Conservation (phyloP, 2,888 invertebrate genomes). For the Heliothis peltigera region DNA sequence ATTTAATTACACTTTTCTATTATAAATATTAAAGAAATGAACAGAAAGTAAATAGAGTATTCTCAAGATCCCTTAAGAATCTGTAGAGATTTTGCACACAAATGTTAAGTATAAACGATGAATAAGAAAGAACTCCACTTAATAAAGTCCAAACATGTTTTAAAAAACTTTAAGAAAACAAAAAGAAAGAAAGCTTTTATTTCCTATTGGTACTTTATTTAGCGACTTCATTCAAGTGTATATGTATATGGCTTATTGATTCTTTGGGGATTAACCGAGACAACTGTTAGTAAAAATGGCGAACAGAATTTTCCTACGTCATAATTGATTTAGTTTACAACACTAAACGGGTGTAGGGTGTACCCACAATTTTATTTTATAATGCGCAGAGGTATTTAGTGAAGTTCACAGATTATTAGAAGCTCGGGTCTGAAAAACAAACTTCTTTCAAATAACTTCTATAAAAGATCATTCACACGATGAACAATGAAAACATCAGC, state of each 20-base stretch:
- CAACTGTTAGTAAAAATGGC: slow-evolving; percentile 2
- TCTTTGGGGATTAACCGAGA: slow-evolving; percentile 24
- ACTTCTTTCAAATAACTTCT: too few relatives aligned
- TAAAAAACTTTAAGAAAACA: slow-evolving; percentile 37
- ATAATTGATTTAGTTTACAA: slow-evolving; percentile 2
- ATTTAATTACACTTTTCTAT: too few relatives aligned
- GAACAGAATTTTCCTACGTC: slow-evolving; percentile 2
- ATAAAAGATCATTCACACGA: too few relatives aligned
- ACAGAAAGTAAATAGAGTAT: neutral
- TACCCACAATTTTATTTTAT: too few relatives aligned
- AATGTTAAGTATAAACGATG: slow-evolving; percentile 25
- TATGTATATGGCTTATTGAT: slow-evolving; percentile 15
- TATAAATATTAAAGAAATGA: too few relatives aligned
- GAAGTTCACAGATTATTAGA: too few relatives aligned
- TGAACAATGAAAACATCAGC: too few relatives aligned
- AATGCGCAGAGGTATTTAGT: too few relatives aligned
- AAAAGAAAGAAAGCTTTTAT: slow-evolving; percentile 11
- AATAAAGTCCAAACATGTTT: slow-evolving; percentile 51
- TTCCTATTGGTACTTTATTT: slow-evolving; percentile 10
- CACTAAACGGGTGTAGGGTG: neutral
- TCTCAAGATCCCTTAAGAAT: neutral
- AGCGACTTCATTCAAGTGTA: slow-evolving; percentile 11
- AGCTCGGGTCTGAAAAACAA: neutral
- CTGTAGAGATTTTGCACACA: neutral
- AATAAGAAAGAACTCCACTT: slow-evolving; percentile 37